Base-by-base conservation (phyloP, 1,140 invertebrate genomes). In the Neodiprion pinetum region DNA sequence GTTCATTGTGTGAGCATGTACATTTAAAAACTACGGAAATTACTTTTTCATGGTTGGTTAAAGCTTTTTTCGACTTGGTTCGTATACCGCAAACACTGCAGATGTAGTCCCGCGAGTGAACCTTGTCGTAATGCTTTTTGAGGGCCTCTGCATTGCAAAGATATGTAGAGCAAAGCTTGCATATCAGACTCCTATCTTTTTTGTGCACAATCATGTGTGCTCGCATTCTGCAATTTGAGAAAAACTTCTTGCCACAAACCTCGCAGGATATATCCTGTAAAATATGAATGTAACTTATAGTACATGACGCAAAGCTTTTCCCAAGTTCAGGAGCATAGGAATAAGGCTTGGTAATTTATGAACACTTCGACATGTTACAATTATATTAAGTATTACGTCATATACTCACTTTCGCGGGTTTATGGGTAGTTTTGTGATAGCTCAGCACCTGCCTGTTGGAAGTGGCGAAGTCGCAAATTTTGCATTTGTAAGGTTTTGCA, bases 41-140 rank as follows among this genome's bases (percentile, higher is more conserved):
- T 77, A 85, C 83, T 73, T 81, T 85, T 75, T 82, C 77, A 71
- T 86, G 83, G 79, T 82, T 86, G 9, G 82, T 71, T 23, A 86
- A 72, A 66, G 83, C 80, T 79, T 86, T 86, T 50, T 67, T 82
- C 0, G 81, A 84, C 47, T 81, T 81, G 0, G 76, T 74, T 1
- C 40, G 10, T 72, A 84, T 85, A 7, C 76, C 78, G 53, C 84
- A 85, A 28, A 78, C 74, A n/a, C 79, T 74, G 17, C 84, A 85
- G 1, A 79, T 17, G 48, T 85, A 83, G 76, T 85, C 81, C 10
- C 75, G 75, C 1, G 74, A 74, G 21, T 85, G 83, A 23, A 81
- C 67, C 7, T 82, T 85, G 2, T 50, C 73, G 7, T 77, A 74
- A 74, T 86, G 84, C 8, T 23, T 74, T 40, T 84, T 72, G 7